Base-by-base conservation (phyloP, 2,888 invertebrate genomes). In the Perizoma flavofasciatum region DNA sequence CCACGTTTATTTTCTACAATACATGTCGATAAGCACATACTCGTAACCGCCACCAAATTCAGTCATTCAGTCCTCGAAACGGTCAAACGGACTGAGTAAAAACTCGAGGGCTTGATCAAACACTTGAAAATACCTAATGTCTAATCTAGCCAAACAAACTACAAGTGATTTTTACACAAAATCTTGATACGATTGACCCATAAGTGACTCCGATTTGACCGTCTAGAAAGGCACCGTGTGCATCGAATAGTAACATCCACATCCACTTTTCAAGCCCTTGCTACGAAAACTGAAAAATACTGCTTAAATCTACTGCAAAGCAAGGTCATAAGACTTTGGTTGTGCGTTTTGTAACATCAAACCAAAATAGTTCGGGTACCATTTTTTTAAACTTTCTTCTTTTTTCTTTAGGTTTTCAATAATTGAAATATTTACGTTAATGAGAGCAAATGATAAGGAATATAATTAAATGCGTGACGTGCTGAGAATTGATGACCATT, bases 301-400 rank as follows among this genome's bases (percentile, higher is more conserved):
- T 10, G 5, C 5, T 10, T 5, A 41, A 10, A 41, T 10, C 33
- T 33, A 35, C 7, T 46, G 22, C 4, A 50, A 6, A 32, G 2
- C 4, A n/a, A 22, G n/a, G 39, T 37, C 43, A 45, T 45, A 22
- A 45, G 37, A 52, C 32, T 22, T 44, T 34, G 35, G 33, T 40
- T 54, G 53, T 54, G 53, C 46, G 53, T 54, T 40, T 35, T 33
- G 46, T 22, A 32, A 45, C 7, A 46, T 46, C 32, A 33, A 45
- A 52, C 4, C 32, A 46, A 32, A n/a, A 46, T 8, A 22, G n/a
- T n/a, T n/a, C n/a, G n/a, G n/a, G n/a, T n/a, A n/a, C n/a, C n/a
- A n/a, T n/a, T n/a, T 22, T 22, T 22, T 22, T 2, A 22, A 22
- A 22, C 22, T 22, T 22, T 22, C 3, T 22, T 22, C 22, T 22